Base-by-base conservation (phyloP, 2,888 invertebrate genomes). In the Taenaris catops region DNA sequence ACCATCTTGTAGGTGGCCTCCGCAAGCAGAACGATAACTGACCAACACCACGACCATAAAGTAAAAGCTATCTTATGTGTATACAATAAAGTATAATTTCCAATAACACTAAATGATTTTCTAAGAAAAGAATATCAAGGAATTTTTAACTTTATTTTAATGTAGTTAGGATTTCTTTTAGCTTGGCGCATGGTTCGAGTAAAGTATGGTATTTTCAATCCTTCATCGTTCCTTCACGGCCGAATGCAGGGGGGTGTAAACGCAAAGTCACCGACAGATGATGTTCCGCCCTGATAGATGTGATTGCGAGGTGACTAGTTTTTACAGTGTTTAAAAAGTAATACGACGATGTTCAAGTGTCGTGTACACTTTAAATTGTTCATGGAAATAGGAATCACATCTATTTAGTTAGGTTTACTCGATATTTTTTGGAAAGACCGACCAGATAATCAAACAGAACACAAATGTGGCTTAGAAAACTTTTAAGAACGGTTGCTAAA, bases 201-300 rank as follows among this genome's bases (percentile, higher is more conserved):
- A 31, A 32, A 26, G 41, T 51, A 44, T 49, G 54, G 61, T 60
- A 65, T 74, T 73, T 65, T 62, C 61, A 73, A 72, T 72, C 44
- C 47, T 47, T 41, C 40, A 35, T 43, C 49, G 64, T 61, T 61
- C 58, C 52, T 76, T 76, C 75, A 78, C 76, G 78, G 70, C 65
- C 67, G 60, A 61, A 46, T 65, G 73, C 58, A 58, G 65, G n/a
- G 55, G 60, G 68, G 53, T 64, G 63, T 56, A 67, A 71, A 59
- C 55, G 78, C 70, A 49, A 41, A 60, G 79, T 81, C 83, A 81
- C 74, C 56, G 63, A 38, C 57, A 72, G 75, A 76, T 68, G 75
- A 75, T 43, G 79, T 76, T 81, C 67, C 81, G 78, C 72, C 58
- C 75, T 60, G 66, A 59, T 79, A 70, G 73, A 59, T 72, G 59